Conservation (phyloP, 2,888 invertebrate genomes). For the Pelosia muscerda region DNA sequence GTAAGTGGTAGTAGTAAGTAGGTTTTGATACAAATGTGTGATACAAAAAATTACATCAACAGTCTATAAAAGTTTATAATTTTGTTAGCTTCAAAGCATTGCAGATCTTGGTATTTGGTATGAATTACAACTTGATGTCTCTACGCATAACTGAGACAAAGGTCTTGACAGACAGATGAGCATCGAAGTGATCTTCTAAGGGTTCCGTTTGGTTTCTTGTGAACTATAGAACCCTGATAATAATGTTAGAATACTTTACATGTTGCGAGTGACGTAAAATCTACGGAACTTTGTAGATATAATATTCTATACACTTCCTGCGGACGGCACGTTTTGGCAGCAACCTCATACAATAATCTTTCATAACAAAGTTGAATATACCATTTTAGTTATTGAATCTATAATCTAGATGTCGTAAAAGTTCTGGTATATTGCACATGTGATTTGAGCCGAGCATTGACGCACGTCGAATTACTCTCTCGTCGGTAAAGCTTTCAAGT, state of each 20-base stretch:
- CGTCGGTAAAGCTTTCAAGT: conserved; percentile 36
- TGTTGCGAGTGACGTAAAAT: conserved; percentile 57
- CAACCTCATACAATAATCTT: conserved; percentile 64
- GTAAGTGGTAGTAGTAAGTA: no score
- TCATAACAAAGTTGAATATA: conserved; percentile 71
- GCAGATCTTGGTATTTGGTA: no score
- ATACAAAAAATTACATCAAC: no score
- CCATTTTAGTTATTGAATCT: conserved; percentile 56
- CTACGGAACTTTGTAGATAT: conserved; percentile 58
- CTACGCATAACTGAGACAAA: no score
- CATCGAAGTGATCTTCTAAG: no score
- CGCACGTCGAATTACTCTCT: conserved; percentile 46
- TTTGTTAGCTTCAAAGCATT: no score
- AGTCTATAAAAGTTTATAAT: no score
- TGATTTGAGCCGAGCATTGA: conserved; percentile 42
- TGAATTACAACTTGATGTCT: no score
- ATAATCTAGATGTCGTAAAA: conserved; percentile 55
- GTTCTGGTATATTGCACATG: conserved; percentile 44
- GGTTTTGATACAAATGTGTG: no score
- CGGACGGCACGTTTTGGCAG: conserved; percentile 79
- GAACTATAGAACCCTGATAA: neutral
- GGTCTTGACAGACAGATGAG: no score
- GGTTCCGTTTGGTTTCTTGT: neutral
- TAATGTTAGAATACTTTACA: conserved; percentile 20
- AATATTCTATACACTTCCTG: conserved; percentile 67